phyloP scores from a whole-genome alignment of 2,113 vertebrate species.

The Procavia capensis region DNA sequence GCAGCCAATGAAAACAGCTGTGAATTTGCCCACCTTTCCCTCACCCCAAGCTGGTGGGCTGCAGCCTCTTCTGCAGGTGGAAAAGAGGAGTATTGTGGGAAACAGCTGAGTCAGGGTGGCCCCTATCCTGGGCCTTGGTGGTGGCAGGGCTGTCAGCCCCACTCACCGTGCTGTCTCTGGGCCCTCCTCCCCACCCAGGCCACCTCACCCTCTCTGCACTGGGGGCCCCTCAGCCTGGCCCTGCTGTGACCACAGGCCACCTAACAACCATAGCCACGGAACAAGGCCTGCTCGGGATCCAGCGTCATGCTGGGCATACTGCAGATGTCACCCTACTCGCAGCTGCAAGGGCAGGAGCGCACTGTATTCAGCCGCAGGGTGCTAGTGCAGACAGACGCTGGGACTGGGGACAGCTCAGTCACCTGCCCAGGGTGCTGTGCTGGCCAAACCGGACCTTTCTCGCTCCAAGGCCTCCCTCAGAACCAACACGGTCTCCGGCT shows the following conservation, averaged over 20 bases:
- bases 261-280: accelerated
- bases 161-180: not conserved
- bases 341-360: accelerated
- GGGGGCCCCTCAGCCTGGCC: accelerated
- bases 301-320: accelerated
- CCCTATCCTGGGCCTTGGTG: not conserved
- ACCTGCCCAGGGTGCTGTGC: not conserved
- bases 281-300: not conserved
- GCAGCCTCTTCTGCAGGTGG: not conserved
- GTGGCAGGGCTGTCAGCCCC: not conserved
- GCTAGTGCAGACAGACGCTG: not conserved
- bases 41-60: not conserved
- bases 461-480: not conserved
- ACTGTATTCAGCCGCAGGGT: accelerated
- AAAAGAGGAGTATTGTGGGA: not conserved
- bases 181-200: accelerated
- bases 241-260: not conserved
- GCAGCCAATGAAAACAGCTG: not conserved
- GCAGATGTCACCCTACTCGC: accelerated
- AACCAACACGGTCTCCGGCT: not conserved
- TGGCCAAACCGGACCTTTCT: not conserved
- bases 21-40: accelerated
- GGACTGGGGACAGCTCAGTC: not conserved
- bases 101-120: not conserved
- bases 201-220: not conserved